Percentiles rank a stretch among this genome's conserved stretches.
Conservation (phyloP, 2,113 vertebrate genomes). For the Synchiropus splendidus region DNA sequence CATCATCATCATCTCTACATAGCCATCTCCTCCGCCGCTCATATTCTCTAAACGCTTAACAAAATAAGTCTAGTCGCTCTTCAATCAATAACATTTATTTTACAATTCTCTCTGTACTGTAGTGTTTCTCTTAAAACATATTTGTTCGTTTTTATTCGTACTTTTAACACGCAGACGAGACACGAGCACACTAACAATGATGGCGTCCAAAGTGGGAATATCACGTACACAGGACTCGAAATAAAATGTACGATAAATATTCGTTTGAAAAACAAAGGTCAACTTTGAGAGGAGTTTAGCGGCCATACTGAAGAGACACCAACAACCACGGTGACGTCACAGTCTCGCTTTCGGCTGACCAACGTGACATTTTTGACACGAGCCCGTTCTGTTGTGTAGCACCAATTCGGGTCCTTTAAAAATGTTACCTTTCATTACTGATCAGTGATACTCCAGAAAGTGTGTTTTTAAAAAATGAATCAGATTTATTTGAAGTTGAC, state of each 20-base stretch:
- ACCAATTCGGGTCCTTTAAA: too few species aligned
- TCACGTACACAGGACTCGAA: conserved; percentile 1
- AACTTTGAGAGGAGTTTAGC: too few species aligned
- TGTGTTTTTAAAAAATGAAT: too few species aligned
- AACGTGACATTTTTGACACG: too few species aligned
- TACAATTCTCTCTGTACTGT: conserved; percentile 56
- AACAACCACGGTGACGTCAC: too few species aligned
- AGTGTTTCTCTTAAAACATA: conserved; percentile 64
- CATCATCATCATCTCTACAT: conserved; percentile 29
- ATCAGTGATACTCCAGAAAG: too few species aligned
- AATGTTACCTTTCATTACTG: too few species aligned
- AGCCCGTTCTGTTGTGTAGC: too few species aligned
- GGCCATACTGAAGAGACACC: not conserved
- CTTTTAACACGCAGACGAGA: conserved; percentile 48
- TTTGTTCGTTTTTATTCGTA: conserved; percentile 45
- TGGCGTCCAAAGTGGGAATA: conserved; percentile 25
- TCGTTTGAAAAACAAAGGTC: too few species aligned
- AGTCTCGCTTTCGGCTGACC: too few species aligned
- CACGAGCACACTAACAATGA: conserved; percentile 44
- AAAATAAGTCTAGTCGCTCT: conserved; percentile 62
- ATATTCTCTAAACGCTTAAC: conserved; percentile 53
- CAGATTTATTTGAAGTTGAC: too few species aligned
- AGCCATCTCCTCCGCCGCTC: conserved; percentile 20
- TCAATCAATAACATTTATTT: conserved; percentile 52
- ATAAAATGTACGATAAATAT: too few species aligned